Evolutionary conservation across 2,888 invertebrate genomes (phyloP), one percentile per base, ranked within the genome.

Genomic region (Oxycera nigricornis): DNA sequence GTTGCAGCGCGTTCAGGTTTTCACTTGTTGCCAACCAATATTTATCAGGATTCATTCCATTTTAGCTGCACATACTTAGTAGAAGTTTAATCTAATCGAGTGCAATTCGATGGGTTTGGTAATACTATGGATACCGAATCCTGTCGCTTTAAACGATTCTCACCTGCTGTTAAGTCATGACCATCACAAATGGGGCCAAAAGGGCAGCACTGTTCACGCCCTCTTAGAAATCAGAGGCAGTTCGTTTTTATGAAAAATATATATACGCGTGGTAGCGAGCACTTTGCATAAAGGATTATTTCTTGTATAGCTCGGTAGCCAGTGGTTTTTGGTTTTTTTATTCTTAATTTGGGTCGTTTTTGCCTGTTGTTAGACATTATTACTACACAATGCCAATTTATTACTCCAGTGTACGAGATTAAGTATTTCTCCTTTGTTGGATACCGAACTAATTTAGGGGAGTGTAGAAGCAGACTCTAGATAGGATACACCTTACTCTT

Each of bases 331-430:
- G 50, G 30, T 6, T 70, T 39, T 68, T 73, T 61, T 20, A 46
- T 41, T 72, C 59, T 72, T 46, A 50, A 61, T 31, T 31, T 35
- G 31, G 41, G 30, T 50, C 59, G 57, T 72, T 59, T 35, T 57
- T 39, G 57, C 55, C 65, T 72, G 59, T 72, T 72, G 59, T 72
- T 72, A 57, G 59, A 26, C 39, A n/a, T 59, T 72, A 72, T 72
- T 59, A 59, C 72, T 39, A 41, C 59, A 72, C 72, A 72, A 72
- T 72, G 59, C 72, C 72, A 59, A 72, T 72, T 72, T 72, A 72
- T 72, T 72, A 72, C 72, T 72, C 39, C 39, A 72, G 59, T 72
- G 59, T 72, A 72, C 39, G 41, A 46, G 72, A 72, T 72, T 72
- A 72, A 72, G 72, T 72, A 24, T 46, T 57, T 59, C 55, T 72